Evolutionary conservation across 1,140 invertebrate species (phyloP).

Genomic region (Telenomus remus): DNA sequence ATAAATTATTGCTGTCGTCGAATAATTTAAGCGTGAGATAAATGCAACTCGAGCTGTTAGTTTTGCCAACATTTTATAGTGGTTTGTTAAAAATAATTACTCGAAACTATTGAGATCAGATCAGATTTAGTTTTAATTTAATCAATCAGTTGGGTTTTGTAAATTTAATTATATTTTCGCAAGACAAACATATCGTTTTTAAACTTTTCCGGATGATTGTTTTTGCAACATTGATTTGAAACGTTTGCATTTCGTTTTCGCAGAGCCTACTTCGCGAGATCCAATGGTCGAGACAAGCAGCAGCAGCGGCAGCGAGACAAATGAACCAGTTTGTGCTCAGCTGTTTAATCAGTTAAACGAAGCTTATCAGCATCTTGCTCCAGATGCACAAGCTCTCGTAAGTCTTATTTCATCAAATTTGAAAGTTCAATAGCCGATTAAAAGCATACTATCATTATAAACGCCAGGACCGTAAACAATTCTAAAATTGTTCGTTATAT

Average conservation of each 20-base stretch:
- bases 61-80: too few relatives aligned
- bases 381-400: slow-evolving; percentile 73
- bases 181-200: too few relatives aligned
- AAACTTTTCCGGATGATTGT: not conserved
- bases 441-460: slow-evolving; percentile 29
- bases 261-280: slow-evolving; percentile 73
- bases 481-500: slow-evolving; percentile 11
- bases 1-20: too few relatives aligned
- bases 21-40: too few relatives aligned
- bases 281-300: slow-evolving; percentile 74
- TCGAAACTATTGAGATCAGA: too few relatives aligned
- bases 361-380: slow-evolving; percentile 73
- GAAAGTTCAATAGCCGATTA: slow-evolving; percentile 45
- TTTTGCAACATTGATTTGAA: too few relatives aligned
- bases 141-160: too few relatives aligned
- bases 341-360: slow-evolving; percentile 73
- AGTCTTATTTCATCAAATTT: slow-evolving; percentile 52
- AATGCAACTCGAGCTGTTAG: too few relatives aligned
- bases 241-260: slow-evolving; percentile 16
- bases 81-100: too few relatives aligned
- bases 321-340: slow-evolving; percentile 73
- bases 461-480: slow-evolving; percentile 20
- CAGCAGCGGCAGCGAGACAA: slow-evolving; percentile 70
- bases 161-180: too few relatives aligned
- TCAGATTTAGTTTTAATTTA: too few relatives aligned